phyloP scores from a whole-genome alignment of 1,140 invertebrate genomes.

The Euglossa dilemma region DNA sequence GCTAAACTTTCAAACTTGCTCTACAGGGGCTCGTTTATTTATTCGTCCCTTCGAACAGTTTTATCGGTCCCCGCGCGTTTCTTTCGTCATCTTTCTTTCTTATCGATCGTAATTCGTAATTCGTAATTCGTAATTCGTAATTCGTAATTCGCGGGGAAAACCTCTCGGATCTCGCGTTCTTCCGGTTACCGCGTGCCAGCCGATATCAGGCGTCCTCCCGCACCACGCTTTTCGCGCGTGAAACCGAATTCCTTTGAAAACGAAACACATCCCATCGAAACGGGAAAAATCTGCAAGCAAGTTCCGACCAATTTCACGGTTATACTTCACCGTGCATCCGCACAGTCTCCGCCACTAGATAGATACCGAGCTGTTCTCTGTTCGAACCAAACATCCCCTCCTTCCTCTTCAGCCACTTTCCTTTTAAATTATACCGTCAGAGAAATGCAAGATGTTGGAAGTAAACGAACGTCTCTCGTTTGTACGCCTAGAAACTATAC shows the following conservation, averaged over 20 bases:
- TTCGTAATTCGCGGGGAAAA: background rate
- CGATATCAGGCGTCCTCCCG: background rate
- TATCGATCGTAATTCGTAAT: background rate
- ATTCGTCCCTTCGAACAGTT: constrained; percentile 24
- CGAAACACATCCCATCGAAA: background rate
- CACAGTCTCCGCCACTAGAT: background rate
- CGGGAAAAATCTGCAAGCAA: constrained; percentile 8
- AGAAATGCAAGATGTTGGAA: background rate
- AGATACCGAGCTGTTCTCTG: constrained; percentile 31
- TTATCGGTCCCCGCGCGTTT: background rate
- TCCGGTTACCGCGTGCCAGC: background rate
- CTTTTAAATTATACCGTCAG: background rate
- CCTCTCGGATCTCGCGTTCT: background rate
- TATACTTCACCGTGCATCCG: constrained; percentile 35
- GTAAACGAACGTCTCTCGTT: background rate
- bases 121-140: background rate
- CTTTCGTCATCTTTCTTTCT: background rate
- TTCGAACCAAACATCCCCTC: constrained; percentile 31
- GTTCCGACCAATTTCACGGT: constrained; percentile 54
- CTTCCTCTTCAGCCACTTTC: background rate
- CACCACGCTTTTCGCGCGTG: background rate
- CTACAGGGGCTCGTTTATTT: constrained; percentile 39
- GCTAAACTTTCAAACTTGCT: constrained; percentile 11
- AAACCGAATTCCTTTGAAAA: background rate
- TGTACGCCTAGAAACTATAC: background rate